Evolutionary conservation across 2,113 vertebrate genomes (phyloP).

Genomic region (Rostratula benghalensis): DNA sequence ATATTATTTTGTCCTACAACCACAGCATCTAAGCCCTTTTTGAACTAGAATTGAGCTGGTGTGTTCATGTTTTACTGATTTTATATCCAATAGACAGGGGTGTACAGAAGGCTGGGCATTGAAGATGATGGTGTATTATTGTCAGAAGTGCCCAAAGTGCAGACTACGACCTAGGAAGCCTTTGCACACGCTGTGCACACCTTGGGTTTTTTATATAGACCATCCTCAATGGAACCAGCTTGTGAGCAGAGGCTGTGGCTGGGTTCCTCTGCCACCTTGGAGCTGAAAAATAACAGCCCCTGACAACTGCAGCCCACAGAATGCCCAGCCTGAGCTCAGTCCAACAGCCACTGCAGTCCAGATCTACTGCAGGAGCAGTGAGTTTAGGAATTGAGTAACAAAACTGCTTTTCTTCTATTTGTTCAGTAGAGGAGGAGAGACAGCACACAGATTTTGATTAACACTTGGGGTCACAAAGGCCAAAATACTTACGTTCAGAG

Average conservation of each 20-base stretch:
- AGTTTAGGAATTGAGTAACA: background rate
- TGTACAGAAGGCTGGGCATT: background rate
- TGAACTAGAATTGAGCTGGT: background rate
- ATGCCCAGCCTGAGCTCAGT: background rate
- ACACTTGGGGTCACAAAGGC: background rate
- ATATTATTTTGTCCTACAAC: background rate
- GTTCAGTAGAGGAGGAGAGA: background rate
- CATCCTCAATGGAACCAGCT: background rate
- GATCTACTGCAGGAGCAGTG: background rate
- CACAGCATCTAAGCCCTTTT: background rate
- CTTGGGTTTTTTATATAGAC: background rate
- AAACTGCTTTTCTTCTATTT: background rate
- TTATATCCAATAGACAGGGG: background rate
- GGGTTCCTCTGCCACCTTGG: background rate
- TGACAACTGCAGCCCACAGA: background rate
- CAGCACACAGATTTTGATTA: background rate
- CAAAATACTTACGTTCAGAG: constrained; percentile 79
- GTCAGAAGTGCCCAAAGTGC: background rate
- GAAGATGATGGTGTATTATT: background rate
- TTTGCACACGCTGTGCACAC: background rate
- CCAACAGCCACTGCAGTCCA: background rate
- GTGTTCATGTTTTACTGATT: background rate
- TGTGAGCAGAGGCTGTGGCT: background rate
- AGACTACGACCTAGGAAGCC: background rate
- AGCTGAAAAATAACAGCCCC: background rate